Conservation (phyloP, 2,888 invertebrate genomes). For the Synergus gifuensis region DNA sequence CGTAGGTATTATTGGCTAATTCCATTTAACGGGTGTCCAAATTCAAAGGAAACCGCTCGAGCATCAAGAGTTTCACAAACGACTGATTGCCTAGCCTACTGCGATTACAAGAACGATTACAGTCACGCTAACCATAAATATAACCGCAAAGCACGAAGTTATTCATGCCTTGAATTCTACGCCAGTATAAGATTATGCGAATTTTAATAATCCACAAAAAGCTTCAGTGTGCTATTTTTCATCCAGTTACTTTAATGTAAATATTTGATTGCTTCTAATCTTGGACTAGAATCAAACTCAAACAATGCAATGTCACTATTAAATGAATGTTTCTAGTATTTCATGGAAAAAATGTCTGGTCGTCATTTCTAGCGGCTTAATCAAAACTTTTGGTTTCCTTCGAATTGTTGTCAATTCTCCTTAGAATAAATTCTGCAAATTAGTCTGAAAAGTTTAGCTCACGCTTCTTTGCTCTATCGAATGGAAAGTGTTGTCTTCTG, state of each 20-base stretch:
- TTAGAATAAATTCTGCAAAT: neutral
- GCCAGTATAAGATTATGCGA: constrained; percentile 14
- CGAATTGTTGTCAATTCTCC: neutral
- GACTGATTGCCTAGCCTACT: constrained; percentile 16
- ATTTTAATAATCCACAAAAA: neutral
- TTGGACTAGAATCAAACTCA: neutral
- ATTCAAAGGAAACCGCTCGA: constrained; percentile 50
- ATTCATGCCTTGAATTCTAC: neutral
- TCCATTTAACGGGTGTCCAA: constrained; percentile 63
- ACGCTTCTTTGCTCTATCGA: constrained; percentile 52
- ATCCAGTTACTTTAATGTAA: constrained; percentile 12
- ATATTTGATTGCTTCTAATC: neutral
- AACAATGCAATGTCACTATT: neutral
- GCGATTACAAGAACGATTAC: constrained; percentile 3
- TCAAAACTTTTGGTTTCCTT: too few relatives aligned
- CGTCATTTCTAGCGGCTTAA: too few relatives aligned
- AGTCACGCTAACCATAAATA: constrained; percentile 38
- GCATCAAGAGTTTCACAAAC: neutral
- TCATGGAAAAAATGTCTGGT: too few relatives aligned
- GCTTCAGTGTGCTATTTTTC: neutral
- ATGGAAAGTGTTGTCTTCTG: constrained; percentile 62
- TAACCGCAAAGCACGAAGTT: constrained; percentile 21
- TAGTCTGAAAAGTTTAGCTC: neutral
- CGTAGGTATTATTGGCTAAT: constrained; percentile 62
- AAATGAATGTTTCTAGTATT: too few relatives aligned